Evolutionary conservation across 53 echinoderm and acorn worm species (phyloP), one percentile per base, ranked within the genome.

Genomic region (Patiria pectinifera): DNA sequence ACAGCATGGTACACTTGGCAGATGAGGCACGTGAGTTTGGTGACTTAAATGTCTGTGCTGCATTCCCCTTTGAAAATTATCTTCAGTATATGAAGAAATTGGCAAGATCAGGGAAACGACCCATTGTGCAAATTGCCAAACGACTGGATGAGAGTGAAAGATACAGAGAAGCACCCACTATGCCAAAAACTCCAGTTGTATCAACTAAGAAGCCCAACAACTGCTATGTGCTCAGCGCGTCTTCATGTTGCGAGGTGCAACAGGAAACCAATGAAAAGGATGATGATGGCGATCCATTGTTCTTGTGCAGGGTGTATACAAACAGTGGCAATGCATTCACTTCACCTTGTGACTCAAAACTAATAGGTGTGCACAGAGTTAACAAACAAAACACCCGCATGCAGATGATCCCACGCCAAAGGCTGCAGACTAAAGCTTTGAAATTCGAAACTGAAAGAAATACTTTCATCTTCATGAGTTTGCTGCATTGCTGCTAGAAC

Each of bases 31-130:
- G 62, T 45, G 76, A 60, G 87, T 91, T 87, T 80, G 93, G 96
- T 45, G 76, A 85, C 45, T 16, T 96, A 11, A 87, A 96, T 81
- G 45, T 15, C 6, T 96, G 87, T 63, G 83, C 91, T 91, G 94
- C 96, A 83, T 96, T 96, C 72, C 91, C 93, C 25, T 96, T 96
- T 92, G 96, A 96, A 75, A 93, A 93, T 81, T 94, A 92, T 78
- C 77, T 96, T 12, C 93, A 94, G 80, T 53, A 84, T 46, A 19
- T 94, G 91, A 96, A 96, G 82, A 95, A 88, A 82, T 63, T 95
- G 62, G 92, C 87, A 35, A 91, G 94, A 92, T 93, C 94, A 59
- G 95, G 94, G 21, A 94, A 89, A 92, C 25, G 86, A 49, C 94
- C 96, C 35, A 46, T 92, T 90, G 90, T 92, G 45, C 91, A 94